These are phyloP conservation scores for Sesia apiformis DNA, from an alignment of 2,888 invertebrate species.

Conservation along the genomic window DNA sequence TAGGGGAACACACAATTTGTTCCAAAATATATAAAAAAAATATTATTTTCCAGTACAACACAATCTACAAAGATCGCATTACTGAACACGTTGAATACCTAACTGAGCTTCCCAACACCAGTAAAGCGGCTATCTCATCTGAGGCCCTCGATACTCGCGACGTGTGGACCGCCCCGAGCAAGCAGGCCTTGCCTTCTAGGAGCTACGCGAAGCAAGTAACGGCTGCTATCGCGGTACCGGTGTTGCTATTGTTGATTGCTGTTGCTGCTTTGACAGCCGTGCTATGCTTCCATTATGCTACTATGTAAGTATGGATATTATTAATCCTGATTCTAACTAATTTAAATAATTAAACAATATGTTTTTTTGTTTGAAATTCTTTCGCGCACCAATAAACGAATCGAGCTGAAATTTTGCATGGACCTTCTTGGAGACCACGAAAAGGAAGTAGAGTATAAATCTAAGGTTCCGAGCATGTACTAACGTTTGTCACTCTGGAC, in stretches of 20 bases:
- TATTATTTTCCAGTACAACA: constrained; percentile 46
- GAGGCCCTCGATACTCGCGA: constrained; percentile 25
- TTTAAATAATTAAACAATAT: no score
- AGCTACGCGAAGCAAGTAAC: constrained; percentile 81
- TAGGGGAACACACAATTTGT: no score
- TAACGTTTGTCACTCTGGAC: no score
- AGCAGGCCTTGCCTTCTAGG: constrained; percentile 76
- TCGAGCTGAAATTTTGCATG: no score
- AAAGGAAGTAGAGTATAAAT: no score
- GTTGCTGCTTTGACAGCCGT: constrained; percentile 80
- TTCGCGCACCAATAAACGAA: no score
- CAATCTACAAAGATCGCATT: constrained; percentile 43
- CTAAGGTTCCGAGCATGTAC: no score
- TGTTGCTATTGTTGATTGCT: constrained; percentile 78
- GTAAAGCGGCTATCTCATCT: constrained; percentile 19
- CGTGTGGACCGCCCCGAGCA: constrained; percentile 77
- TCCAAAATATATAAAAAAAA: no score
- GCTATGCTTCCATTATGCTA: constrained; percentile 84
- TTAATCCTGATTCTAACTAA: no score
- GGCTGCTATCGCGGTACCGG: constrained; percentile 81
- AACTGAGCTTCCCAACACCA: constrained; percentile 31
- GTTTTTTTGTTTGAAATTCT: no score
- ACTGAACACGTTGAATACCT: constrained; percentile 52
- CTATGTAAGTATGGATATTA: constrained; percentile 76
- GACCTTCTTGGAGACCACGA: no score